These are phyloP conservation scores for Drosophila hamatofila DNA, from an alignment of 2,888 invertebrate species.

Conservation along the genomic window DNA sequence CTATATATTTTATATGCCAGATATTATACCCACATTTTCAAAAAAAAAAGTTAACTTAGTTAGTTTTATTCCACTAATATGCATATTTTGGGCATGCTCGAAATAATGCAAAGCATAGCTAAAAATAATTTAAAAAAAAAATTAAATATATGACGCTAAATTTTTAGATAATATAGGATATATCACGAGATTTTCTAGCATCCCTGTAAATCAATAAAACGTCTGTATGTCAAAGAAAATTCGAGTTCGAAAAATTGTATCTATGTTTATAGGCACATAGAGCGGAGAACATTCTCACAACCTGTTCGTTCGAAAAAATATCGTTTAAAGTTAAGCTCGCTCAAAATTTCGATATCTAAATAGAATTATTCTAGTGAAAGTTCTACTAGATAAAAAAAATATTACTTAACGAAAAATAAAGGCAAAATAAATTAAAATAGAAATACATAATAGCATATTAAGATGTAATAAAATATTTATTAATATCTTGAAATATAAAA, in stretches of 20 bases:
- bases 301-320: not conserved
- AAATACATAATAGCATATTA: not conserved
- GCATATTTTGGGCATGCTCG: too few species aligned
- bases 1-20: rapidly evolving
- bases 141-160: not conserved
- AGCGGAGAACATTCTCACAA: not conserved
- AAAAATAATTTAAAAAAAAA: not conserved
- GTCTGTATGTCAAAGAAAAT: not conserved
- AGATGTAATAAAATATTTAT: not conserved
- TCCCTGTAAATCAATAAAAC: slow-evolving; percentile 18
- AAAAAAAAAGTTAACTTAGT: not conserved
- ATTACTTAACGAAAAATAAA: not conserved
- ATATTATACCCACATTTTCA: not conserved
- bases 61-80: too few species aligned
- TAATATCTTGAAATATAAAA: not conserved
- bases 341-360: not conserved
- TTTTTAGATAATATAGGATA: too few species aligned
- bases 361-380: too few species aligned
- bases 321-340: not conserved
- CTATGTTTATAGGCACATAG: not conserved
- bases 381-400: not conserved
- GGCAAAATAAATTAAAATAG: not conserved
- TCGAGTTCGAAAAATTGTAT: slow-evolving; percentile 5
- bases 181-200: not conserved
- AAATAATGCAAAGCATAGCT: not conserved